Evolutionary conservation across 1,140 invertebrate species (phyloP).

Genomic region (Anthonomus grandis): DNA sequence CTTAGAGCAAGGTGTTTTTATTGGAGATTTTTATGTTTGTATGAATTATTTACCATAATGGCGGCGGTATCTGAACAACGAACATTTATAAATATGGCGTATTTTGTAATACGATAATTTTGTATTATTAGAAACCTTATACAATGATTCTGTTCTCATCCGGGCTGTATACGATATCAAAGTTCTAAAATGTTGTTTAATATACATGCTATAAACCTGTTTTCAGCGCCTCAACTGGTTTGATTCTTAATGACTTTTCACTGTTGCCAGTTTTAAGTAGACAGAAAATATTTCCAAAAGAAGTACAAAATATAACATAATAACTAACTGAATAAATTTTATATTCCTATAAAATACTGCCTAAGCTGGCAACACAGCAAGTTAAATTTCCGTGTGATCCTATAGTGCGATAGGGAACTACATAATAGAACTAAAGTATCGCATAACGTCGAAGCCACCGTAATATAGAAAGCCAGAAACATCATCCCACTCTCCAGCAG

Average conservation of each 20-base stretch:
- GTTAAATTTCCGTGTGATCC: background rate
- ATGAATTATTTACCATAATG: too few relatives aligned
- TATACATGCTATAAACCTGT: too few relatives aligned
- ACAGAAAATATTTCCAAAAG: background rate
- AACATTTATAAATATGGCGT: background rate
- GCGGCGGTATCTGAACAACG: constrained; percentile 1
- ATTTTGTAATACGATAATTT: too few relatives aligned
- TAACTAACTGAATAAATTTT: background rate
- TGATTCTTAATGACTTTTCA: constrained; percentile 1
- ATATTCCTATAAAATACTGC: background rate
- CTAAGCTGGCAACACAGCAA: background rate
- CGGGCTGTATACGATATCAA: constrained; percentile 3
- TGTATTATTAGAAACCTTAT: too few relatives aligned
- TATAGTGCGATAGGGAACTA: background rate
- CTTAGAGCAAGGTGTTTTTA: constrained; percentile 2
- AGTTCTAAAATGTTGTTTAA: constrained; percentile 1
- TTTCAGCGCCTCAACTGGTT: background rate
- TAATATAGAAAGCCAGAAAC: too few relatives aligned
- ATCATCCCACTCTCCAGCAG: too few relatives aligned
- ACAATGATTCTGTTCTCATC: too few relatives aligned
- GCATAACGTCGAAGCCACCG: too few relatives aligned
- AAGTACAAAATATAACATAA: background rate
- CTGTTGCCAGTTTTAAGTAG: background rate
- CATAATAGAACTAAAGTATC: constrained; percentile 2
- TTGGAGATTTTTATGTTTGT: too few relatives aligned